Base-by-base conservation (phyloP, 2,888 invertebrate genomes). In the Drosophila kambysellisi region DNA sequence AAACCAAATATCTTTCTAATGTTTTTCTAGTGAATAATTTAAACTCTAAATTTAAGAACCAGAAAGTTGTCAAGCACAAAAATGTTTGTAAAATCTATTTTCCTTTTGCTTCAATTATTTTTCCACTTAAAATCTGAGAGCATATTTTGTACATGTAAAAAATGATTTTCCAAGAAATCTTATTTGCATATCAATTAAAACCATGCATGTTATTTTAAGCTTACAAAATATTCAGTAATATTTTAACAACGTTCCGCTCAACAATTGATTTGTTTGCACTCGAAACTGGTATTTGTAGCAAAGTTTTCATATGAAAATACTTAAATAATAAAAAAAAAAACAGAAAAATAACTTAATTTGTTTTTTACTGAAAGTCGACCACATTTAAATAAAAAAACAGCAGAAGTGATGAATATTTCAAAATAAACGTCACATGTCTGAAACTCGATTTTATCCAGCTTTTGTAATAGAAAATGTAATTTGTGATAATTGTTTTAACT, bases 401-500 rank as follows among this genome's bases (percentile, higher is more conserved):
- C 46, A 25, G 4, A 25, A 7, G 15, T 46, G 8, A 25, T 25
- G 15, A 46, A 25, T 46, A 46, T 43, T 12, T 43, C 0, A 43
- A 20, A 46, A 20, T 4, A 46, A 46, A 15, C 15, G 9, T 15
- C 2, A 20, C 20, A 43, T 43, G 43, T 12, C 20, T 20, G 43
- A 43, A 43, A 43, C 43, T 43, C 43, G 43, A 20, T 43, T 15
- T 25, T 7, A 4, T 25, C 46, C 25, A 9, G 25, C 15, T 4
- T 15, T 46, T 46, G 46, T 46, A 8, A 46, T 29, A 1, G 15
- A 46, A 46, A 46, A 15, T 25, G 46, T 46, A 25, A 25, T 46
- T 46, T 25, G 46, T 46, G 46, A 46, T 46, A 46, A 46, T 46
- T 37, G 12, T 35, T 41, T 70, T 6, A 62, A n/a, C 25, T 35